Evolutionary conservation across 2,113 vertebrate genomes (phyloP).

Genomic region (Tupaia chinensis): DNA sequence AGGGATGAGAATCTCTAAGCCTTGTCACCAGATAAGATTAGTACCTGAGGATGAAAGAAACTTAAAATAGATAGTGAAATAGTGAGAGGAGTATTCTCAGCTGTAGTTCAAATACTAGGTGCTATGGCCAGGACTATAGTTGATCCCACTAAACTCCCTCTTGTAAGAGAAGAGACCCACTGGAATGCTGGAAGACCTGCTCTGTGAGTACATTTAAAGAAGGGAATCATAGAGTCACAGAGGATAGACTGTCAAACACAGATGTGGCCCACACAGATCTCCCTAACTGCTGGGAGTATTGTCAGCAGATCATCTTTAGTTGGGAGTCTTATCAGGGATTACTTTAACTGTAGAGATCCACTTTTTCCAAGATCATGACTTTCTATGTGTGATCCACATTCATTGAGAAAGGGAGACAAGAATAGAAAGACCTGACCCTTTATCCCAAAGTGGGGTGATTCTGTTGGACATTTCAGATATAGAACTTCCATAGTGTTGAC

Average conservation of each 20-base stretch:
- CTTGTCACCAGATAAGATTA: background rate
- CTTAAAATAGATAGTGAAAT: background rate
- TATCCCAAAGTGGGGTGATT: background rate
- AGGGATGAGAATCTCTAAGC: background rate
- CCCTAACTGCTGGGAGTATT: background rate
- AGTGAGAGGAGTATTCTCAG: background rate
- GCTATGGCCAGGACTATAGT: background rate
- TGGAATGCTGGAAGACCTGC: background rate
- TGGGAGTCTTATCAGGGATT: background rate
- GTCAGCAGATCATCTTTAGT: background rate
- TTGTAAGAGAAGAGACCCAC: background rate
- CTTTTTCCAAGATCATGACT: background rate
- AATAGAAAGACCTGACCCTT: background rate
- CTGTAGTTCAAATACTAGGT: background rate
- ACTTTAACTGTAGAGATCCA: background rate
- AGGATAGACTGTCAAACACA: background rate
- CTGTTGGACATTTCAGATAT: background rate
- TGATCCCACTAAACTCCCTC: background rate
- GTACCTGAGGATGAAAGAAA: background rate
- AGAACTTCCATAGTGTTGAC: background rate
- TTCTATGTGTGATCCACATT: background rate
- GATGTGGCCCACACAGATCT: background rate
- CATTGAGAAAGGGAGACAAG: background rate
- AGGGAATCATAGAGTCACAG: background rate
- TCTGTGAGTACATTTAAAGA: background rate